A percentile compares a stretch with the other conserved stretches of the same genome.
These are phyloP conservation scores for Pogonognathellus flavescens DNA, from an alignment of 1,140 invertebrate genomes.

Conservation along the genomic window DNA sequence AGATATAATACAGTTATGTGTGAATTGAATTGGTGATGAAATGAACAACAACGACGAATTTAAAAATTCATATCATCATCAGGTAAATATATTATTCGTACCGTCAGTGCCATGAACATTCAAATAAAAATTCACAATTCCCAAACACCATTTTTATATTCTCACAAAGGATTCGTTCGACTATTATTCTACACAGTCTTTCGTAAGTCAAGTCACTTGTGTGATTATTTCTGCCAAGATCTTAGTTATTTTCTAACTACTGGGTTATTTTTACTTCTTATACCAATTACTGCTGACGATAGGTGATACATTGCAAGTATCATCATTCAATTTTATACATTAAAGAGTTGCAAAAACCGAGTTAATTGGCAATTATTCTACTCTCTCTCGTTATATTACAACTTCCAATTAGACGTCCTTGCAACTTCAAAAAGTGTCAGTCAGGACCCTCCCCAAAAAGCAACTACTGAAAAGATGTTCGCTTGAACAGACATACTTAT, in stretches of 20 bases:
- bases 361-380: constrained; percentile 1
- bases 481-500: too few species aligned
- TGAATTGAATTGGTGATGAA: background rate
- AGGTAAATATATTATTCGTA: constrained; percentile 41
- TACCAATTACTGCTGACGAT: background rate
- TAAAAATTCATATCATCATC: constrained; percentile 30
- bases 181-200: constrained; percentile 43
- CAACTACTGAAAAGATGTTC: background rate
- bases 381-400: background rate
- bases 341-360: background rate
- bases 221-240: constrained; percentile 45
- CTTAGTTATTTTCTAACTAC: background rate
- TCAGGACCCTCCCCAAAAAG: background rate
- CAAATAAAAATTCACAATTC: constrained; percentile 46
- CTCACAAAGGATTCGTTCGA: constrained; percentile 44
- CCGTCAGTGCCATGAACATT: constrained; percentile 26
- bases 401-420: background rate
- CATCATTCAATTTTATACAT: background rate
- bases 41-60: constrained; percentile 39
- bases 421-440: background rate
- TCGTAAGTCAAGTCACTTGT: constrained; percentile 46
- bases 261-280: background rate
- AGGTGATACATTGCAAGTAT: background rate
- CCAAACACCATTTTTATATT: constrained; percentile 5
- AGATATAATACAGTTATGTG: background rate